A percentile compares a stretch with the other conserved stretches of the same genome.
Conservation (phyloP, 2,113 vertebrate genomes). For the Oryzias woworae region DNA sequence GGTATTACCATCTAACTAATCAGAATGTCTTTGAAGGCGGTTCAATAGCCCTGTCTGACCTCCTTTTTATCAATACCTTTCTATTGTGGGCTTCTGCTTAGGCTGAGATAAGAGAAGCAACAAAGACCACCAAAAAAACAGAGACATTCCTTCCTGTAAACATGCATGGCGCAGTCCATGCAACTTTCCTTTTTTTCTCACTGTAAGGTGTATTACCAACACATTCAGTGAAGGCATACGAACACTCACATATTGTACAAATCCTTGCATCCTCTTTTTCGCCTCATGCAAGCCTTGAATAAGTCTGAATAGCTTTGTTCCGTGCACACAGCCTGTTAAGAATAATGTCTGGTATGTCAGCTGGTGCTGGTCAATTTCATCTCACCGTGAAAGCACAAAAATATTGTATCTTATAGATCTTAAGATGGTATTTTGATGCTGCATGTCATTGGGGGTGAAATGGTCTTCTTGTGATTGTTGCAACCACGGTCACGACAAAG, state of each 20-base stretch:
- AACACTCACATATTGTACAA: not conserved
- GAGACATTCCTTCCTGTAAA: not conserved
- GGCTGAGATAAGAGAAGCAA: conserved; percentile 23
- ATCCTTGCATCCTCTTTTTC: not conserved
- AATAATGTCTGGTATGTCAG: conserved; percentile 28
- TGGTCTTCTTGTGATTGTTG: too few species aligned
- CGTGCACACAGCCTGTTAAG: conserved; percentile 24
- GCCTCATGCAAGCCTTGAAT: conserved; percentile 4
- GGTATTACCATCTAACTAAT: conserved; percentile 67
- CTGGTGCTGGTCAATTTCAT: conserved; percentile 26
- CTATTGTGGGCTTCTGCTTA: conserved; percentile 58
- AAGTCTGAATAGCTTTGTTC: conserved; percentile 14
- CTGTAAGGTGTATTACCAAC: not conserved
- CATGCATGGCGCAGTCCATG: conserved; percentile 16
- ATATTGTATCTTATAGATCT: conserved; percentile 21
- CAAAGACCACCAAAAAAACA: conserved; percentile 3
- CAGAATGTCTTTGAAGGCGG: conserved; percentile 67
- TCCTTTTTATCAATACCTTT: conserved; percentile 69
- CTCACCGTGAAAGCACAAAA: conserved; percentile 26
- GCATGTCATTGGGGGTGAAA: not conserved
- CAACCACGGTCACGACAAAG: too few species aligned
- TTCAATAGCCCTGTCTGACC: conserved; percentile 70
- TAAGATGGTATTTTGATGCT: not conserved
- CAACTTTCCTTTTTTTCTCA: conserved; percentile 20
- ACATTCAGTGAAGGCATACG: conserved; percentile 14